Percentiles rank a stretch among this genome's conserved stretches.
Conservation (phyloP, 1,140 invertebrate species). For the Calliopsis andreniformis region DNA sequence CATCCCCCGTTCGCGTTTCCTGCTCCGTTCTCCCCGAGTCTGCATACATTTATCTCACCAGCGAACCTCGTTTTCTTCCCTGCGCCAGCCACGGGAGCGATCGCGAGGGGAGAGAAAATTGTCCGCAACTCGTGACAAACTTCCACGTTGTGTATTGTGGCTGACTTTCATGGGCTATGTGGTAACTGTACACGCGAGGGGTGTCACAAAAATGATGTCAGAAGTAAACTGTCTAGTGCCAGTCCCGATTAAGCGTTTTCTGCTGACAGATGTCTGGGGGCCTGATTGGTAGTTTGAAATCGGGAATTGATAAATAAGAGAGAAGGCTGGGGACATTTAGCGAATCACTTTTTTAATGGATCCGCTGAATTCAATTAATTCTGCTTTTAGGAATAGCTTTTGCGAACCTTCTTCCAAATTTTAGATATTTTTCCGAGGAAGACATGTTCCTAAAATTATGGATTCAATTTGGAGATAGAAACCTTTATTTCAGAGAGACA, state of each 20-base stretch:
- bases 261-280: background rate
- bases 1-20: background rate
- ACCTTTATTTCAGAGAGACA: too few relatives aligned
- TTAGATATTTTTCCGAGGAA: too few relatives aligned
- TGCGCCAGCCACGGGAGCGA: conserved; percentile 1
- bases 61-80: background rate
- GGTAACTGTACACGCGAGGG: too few relatives aligned
- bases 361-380: too few relatives aligned
- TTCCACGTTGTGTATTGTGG: background rate
- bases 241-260: background rate
- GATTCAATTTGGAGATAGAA: too few relatives aligned
- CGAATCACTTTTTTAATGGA: too few relatives aligned
- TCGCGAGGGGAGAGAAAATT: conserved; percentile 3
- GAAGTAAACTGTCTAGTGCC: background rate
- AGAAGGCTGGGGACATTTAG: too few relatives aligned
- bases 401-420: too few relatives aligned
- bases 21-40: background rate
- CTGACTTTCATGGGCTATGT: background rate
- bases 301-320: background rate
- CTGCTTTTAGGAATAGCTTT: too few relatives aligned
- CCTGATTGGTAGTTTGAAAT: background rate
- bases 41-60: conserved; percentile 19
- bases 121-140: conserved; percentile 11
- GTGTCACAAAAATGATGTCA: background rate
- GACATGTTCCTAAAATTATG: too few relatives aligned